Base-by-base conservation (phyloP, 2,113 vertebrate genomes). In the Callipepla californica region DNA sequence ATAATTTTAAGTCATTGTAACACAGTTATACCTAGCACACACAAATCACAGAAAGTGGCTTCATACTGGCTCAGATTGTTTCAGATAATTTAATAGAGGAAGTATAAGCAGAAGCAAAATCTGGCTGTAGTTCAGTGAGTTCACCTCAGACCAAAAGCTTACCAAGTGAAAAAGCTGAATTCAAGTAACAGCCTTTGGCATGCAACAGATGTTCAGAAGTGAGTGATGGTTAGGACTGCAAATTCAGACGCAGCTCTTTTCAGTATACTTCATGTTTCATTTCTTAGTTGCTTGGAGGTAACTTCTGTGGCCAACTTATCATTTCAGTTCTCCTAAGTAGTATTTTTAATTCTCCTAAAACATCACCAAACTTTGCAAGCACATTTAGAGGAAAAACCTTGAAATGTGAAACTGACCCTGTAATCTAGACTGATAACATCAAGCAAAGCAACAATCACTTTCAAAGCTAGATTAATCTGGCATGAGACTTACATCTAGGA, bases 81-180 rank as follows among this genome's bases (percentile, higher is more conserved):
- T 65, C 51, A 81, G 42, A 59, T 15, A 81, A 53, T 66, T 75
- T 70, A 40, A 48, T 5, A 87, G 44, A 0, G 1, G 34, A 67
- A 85, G 53, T 91, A 87, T 22, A 89, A 93, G 79, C 16, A 84
- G 42, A 87, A 55, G 32, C 53, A 23, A 95, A 87, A 85, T 72
- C 51, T 57, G 62, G 6, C 42, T 59, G 84, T 50, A 72, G 42
- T 20, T 80, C 7, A 1, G 9, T 21, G 20, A 62, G 21, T 45
- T 67, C 70, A 72, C 34, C 79, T 87, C 34, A 47, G 44, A 75
- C 9, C 70, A 72, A 85, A 70, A 90, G 23, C n/a, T 75, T 18
- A 51, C 23, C 15, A 34, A 79, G 34, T 11, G 21, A 79, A 89
- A 36, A 89, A 91, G 74, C 36, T 66, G 40, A 36, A 91, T 55